Percentiles rank a stretch among this genome's conserved stretches.
Evolutionary conservation across 2,888 invertebrate species (phyloP).

Genomic region (Hyppa rectilinea): DNA sequence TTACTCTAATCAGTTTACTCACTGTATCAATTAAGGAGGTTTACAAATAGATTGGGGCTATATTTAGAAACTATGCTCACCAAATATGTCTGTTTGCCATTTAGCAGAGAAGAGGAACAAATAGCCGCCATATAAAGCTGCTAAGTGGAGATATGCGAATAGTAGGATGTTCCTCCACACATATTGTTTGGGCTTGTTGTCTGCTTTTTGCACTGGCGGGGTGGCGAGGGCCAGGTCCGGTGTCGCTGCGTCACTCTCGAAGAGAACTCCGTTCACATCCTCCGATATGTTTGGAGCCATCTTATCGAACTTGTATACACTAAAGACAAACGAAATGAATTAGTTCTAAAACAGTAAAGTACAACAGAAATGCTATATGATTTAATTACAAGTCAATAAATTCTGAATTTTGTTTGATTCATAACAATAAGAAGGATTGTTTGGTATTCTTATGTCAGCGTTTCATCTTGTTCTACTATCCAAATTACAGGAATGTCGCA

Average conservation of each 20-base stretch:
- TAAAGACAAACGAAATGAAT: slow-evolving; percentile 35
- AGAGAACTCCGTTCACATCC: slow-evolving; percentile 86
- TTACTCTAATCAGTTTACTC: neutral
- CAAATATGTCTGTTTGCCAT: slow-evolving; percentile 93
- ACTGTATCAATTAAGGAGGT: neutral
- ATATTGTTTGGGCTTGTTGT: slow-evolving; percentile 90
- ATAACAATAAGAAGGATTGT: neutral
- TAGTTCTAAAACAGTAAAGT: neutral
- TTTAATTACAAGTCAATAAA: neutral
- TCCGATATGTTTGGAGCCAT: slow-evolving; percentile 86
- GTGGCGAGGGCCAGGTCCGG: slow-evolving; percentile 83
- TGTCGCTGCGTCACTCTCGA: slow-evolving; percentile 87
- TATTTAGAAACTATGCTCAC: slow-evolving; percentile 88
- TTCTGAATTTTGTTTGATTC: neutral
- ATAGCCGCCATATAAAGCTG: slow-evolving; percentile 94
- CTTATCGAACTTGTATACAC: slow-evolving; percentile 59
- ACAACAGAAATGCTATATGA: neutral
- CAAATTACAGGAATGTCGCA: neutral
- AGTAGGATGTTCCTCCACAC: slow-evolving; percentile 97
- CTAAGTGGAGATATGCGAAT: slow-evolving; percentile 94
- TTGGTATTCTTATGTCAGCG: neutral
- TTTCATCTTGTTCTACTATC: neutral
- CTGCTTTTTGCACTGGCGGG: slow-evolving; percentile 87
- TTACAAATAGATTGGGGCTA: slow-evolving; percentile 2
- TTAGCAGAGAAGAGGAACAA: slow-evolving; percentile 94